phyloP scores from a whole-genome alignment of 1,140 invertebrate genomes.

The Tigriopus japonicus region DNA sequence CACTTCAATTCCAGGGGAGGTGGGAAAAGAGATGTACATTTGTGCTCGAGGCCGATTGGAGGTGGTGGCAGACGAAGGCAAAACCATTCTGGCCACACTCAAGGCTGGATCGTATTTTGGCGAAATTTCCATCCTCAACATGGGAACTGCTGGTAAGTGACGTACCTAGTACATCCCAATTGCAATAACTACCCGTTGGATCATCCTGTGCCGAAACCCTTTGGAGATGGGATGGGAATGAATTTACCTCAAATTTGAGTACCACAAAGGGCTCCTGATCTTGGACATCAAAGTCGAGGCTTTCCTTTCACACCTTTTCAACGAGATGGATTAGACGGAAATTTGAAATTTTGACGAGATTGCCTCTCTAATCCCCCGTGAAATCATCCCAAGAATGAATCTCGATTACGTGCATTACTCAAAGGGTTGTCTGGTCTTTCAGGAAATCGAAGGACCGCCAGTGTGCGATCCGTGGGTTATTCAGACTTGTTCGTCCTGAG shows the following conservation, averaged over 20 bases:
- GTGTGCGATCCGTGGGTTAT: conserved; percentile 90
- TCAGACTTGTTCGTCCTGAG: conserved; percentile 94
- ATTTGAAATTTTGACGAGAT: no score
- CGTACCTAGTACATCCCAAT: background rate
- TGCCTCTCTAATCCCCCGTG: no score
- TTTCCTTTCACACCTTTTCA: no score
- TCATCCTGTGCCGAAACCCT: no score
- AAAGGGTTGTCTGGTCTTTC: conserved; percentile 20
- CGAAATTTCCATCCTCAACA: conserved; percentile 98
- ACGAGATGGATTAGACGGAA: no score
- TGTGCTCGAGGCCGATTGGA: conserved; percentile 87
- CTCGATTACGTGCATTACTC: no score
- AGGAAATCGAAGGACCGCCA: conserved; percentile 90
- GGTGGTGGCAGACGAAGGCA: conserved; percentile 90
- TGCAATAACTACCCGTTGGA: no score
- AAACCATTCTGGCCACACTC: conserved; percentile 85
- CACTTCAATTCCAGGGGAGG: conserved; percentile 54
- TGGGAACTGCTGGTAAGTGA: conserved; percentile 90
- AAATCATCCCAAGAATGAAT: no score
- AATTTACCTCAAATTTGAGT: no score
- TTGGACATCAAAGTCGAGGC: no score
- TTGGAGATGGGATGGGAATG: no score
- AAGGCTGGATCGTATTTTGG: conserved; percentile 97
- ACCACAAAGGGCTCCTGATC: no score
- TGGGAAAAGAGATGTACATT: conserved; percentile 98